phyloP scores from a whole-genome alignment of 92 coral and sea anemone species.

The Hydrozoanthus gracilis region DNA sequence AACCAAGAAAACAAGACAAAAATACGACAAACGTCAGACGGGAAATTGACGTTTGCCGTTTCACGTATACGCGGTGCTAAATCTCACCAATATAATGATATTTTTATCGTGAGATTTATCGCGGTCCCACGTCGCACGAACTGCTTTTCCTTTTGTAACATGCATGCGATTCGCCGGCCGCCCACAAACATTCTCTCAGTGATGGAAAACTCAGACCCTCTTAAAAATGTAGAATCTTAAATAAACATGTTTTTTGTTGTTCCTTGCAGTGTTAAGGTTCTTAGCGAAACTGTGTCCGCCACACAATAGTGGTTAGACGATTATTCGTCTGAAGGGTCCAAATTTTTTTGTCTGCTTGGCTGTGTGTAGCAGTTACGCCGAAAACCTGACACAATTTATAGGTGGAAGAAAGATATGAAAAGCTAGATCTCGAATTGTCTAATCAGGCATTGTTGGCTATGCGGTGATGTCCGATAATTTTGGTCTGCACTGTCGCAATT shows the following conservation, averaged over 20 bases:
- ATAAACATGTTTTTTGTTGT: neutral
- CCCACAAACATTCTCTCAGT: neutral
- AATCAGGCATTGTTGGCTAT: neutral
- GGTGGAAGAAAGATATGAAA: neutral
- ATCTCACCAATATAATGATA: neutral
- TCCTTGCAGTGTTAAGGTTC: neutral
- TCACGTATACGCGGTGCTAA: too few relatives aligned
- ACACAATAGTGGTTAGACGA: neutral
- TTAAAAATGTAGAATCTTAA: neutral
- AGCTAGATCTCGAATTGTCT: neutral
- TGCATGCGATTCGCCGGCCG: neutral
- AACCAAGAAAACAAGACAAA: too few relatives aligned
- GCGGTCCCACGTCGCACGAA: neutral
- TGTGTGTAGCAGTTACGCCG: neutral
- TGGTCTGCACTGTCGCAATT: too few relatives aligned
- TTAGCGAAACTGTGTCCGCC: neutral
- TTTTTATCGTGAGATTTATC: neutral
- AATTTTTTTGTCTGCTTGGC: neutral
- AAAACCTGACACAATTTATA: neutral
- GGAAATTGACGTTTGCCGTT: too few relatives aligned
- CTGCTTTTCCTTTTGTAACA: neutral
- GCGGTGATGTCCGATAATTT: neutral
- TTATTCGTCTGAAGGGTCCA: neutral
- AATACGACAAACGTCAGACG: too few relatives aligned
- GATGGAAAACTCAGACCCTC: neutral